phyloP scores from a whole-genome alignment of 2,888 invertebrate genomes.

The Incurvaria masculella region DNA sequence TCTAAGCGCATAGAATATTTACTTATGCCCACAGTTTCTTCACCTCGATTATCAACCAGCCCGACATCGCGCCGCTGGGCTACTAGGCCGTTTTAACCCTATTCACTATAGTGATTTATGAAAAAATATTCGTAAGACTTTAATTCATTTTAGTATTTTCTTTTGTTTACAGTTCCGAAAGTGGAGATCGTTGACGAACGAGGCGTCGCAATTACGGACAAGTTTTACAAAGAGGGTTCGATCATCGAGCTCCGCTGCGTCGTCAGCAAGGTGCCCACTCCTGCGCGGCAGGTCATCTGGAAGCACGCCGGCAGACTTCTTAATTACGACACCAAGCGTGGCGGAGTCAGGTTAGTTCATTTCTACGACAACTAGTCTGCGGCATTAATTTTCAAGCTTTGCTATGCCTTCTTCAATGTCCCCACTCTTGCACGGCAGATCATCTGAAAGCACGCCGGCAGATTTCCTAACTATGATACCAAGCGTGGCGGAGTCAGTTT shows the following conservation, averaged over 20 bases:
- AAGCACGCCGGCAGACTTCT: slow-evolving; percentile 70
- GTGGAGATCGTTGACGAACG: slow-evolving; percentile 79
- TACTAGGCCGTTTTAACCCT: too few relatives aligned
- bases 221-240: slow-evolving; percentile 79
- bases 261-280: slow-evolving; percentile 76
- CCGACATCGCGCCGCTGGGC: slow-evolving; percentile 2
- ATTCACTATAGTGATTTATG: too few relatives aligned
- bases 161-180: slow-evolving; percentile 64
- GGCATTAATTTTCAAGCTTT: too few relatives aligned
- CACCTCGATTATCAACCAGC: too few relatives aligned
- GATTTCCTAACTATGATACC: slow-evolving; percentile 75
- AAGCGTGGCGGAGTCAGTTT: slow-evolving; percentile 80
- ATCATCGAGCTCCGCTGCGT: slow-evolving; percentile 80
- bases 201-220: slow-evolving; percentile 71
- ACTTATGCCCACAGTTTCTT: too few relatives aligned
- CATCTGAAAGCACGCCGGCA: slow-evolving; percentile 73
- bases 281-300: slow-evolving; percentile 74
- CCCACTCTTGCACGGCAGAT: slow-evolving; percentile 74
- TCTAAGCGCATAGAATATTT: too few relatives aligned
- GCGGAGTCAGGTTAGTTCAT: slow-evolving; percentile 69
- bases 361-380: too few relatives aligned
- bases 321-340: slow-evolving; percentile 76
- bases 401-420: slow-evolving; percentile 77
- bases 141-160: slow-evolving; percentile 8
- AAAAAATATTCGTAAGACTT: too few relatives aligned